Percentiles rank a stretch among this genome's conserved stretches.
Evolutionary conservation across 1,140 invertebrate genomes (phyloP).

Genomic region (Bombus fervidus): DNA sequence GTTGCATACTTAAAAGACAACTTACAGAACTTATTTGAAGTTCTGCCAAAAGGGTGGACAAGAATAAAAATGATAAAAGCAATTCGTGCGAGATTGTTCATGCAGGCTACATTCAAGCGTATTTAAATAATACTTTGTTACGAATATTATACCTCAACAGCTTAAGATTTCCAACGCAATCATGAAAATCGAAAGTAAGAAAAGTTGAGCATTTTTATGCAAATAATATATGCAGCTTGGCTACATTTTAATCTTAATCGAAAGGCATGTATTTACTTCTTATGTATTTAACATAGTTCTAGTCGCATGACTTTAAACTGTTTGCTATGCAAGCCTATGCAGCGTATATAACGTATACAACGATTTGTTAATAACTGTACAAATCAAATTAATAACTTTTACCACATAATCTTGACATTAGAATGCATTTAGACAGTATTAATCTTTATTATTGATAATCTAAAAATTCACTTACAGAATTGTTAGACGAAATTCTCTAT

Average conservation of each 20-base stretch:
- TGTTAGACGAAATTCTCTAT: background rate
- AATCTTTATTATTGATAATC: background rate
- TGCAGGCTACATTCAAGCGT: background rate
- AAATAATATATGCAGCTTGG: conserved; percentile 7
- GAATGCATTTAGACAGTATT: conserved; percentile 16
- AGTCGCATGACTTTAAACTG: conserved; percentile 20
- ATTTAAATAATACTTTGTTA: background rate
- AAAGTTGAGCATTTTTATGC: background rate
- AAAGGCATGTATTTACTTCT: conserved; percentile 26
- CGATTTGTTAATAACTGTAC: background rate
- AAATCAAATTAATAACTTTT: background rate
- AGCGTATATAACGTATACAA: background rate
- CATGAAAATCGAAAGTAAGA: background rate
- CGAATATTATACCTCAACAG: background rate
- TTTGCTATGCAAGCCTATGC: conserved; percentile 21
- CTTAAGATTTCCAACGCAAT: background rate
- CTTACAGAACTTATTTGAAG: conserved; percentile 3
- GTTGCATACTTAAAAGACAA: conserved; percentile 13
- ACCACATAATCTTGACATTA: background rate
- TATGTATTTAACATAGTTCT: conserved; percentile 4
- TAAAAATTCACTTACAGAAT: background rate
- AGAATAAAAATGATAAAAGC: background rate
- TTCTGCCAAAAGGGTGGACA: background rate
- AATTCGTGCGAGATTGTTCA: background rate
- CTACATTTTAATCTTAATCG: background rate